Evolutionary conservation across 2,113 vertebrate genomes (phyloP).

Genomic region (Ivindomyrus marchei): DNA sequence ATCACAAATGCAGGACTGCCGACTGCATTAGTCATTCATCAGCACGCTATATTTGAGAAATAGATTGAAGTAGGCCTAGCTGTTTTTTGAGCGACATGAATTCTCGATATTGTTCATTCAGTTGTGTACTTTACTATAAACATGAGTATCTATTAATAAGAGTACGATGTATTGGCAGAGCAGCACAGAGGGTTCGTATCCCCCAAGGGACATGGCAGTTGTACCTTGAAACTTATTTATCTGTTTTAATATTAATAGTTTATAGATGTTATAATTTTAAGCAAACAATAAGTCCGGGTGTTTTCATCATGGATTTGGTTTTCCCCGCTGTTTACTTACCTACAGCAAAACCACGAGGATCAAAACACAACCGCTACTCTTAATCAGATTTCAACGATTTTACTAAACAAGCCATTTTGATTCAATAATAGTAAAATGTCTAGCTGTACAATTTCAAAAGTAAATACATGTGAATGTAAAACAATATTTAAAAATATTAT

Average conservation of each 20-base stretch:
- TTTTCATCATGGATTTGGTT: background rate
- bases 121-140: background rate
- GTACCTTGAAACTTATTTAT: background rate
- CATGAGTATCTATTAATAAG: background rate
- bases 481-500: constrained; percentile 2
- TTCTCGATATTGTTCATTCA: background rate
- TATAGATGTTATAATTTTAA: background rate
- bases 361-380: background rate
- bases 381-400: background rate
- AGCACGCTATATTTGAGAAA: background rate
- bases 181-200: background rate
- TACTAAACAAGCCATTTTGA: background rate
- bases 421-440: background rate
- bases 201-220: background rate
- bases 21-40: background rate
- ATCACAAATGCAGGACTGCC: background rate
- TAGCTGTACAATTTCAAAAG: background rate
- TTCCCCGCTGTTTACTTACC: background rate
- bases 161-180: background rate
- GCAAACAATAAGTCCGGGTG: background rate
- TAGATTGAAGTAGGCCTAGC: background rate
- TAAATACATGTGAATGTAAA: background rate
- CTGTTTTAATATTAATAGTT: background rate
- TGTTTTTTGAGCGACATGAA: background rate
- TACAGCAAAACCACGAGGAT: background rate